Conservation (phyloP, 2,113 vertebrate species). For the Silurus asotus region DNA sequence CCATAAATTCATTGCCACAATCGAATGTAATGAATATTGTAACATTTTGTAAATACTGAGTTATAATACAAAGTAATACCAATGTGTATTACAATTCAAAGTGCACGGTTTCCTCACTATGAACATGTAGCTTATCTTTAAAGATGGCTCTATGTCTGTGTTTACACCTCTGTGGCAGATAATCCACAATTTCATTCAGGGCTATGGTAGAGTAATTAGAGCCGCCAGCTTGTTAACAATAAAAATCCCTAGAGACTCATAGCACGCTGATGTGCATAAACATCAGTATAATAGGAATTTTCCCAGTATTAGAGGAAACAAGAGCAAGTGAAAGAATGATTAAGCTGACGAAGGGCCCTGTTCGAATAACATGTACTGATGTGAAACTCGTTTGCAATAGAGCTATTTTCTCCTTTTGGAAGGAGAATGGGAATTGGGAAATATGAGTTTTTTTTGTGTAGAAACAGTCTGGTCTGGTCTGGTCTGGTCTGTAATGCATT, state of each 20-base stretch:
- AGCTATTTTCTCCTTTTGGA: neutral
- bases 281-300: neutral
- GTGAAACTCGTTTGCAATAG: neutral
- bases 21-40: neutral
- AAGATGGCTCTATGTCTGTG: neutral
- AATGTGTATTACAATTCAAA: neutral
- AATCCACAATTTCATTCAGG: constrained; percentile 1
- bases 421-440: neutral
- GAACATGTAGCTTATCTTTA: neutral
- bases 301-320: constrained; percentile 1
- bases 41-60: neutral
- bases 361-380: constrained; percentile 3
- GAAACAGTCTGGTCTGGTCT: neutral
- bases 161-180: neutral
- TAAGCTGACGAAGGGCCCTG: neutral
- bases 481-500: constrained; percentile 4
- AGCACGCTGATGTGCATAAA: constrained; percentile 1
- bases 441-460: neutral
- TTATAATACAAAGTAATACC: neutral
- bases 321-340: neutral
- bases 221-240: constrained; percentile 21
- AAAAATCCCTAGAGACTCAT: neutral
- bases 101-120: neutral
- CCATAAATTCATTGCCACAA: neutral
- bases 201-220: neutral